Evolutionary conservation across 2,797 vertebrate genomes (phyloP).

Genomic region (Poecilia wingei): DNA sequence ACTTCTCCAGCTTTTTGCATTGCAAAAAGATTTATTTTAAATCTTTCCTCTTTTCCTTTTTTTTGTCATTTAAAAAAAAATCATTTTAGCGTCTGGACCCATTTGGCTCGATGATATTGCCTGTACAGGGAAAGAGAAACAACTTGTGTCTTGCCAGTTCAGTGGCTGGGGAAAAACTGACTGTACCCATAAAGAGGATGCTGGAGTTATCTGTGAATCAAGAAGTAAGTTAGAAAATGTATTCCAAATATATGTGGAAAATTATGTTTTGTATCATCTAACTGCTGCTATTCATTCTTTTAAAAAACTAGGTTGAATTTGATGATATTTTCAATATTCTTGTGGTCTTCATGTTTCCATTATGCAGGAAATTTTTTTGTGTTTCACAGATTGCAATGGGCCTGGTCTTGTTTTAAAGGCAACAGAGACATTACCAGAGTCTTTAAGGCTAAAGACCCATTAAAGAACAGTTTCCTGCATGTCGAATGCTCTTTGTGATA

Average conservation of each 20-base stretch:
- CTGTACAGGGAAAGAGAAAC: constrained; percentile 75
- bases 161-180: constrained; percentile 75
- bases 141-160: constrained; percentile 67
- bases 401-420: not conserved
- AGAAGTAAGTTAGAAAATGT: constrained; percentile 28
- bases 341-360: not conserved
- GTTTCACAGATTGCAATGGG: not conserved
- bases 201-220: constrained; percentile 72
- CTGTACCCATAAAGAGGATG: constrained; percentile 81
- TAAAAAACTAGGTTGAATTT: not conserved
- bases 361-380: not conserved
- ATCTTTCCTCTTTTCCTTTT: not conserved
- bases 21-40: not conserved
- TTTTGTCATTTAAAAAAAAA: not conserved
- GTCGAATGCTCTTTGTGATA: not conserved
- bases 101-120: constrained; percentile 81
- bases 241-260: not conserved
- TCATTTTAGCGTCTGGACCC: constrained; percentile 59
- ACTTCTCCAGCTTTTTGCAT: not conserved
- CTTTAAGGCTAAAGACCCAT: not conserved
- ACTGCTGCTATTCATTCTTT: not conserved
- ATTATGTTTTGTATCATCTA: not conserved
- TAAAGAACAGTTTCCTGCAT: not conserved
- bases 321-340: not conserved
- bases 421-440: not conserved